Evolutionary conservation across 1,140 invertebrate genomes (phyloP).

Genomic region (Heterodera schachtii): DNA sequence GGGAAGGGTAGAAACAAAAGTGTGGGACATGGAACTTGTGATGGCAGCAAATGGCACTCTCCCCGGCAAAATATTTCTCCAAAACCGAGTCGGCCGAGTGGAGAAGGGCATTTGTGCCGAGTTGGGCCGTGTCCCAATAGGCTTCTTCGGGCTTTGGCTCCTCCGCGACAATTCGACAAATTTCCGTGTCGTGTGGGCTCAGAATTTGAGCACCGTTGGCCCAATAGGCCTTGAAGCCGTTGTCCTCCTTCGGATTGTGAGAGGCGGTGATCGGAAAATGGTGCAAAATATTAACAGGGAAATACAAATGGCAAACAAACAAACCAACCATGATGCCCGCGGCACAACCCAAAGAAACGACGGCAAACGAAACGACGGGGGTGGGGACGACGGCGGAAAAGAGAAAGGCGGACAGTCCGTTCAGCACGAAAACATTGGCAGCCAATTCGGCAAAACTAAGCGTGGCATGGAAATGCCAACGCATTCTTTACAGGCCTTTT

Average conservation of each 20-base stretch:
- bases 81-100: conserved; percentile 72
- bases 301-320: not conserved
- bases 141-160: conserved; percentile 75
- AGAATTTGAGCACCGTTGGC: conserved; percentile 91
- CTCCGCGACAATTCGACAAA: conserved; percentile 78
- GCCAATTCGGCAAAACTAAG: conserved; percentile 86
- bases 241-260: conserved; percentile 98
- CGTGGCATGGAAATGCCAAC: no score
- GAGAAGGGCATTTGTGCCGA: conserved; percentile 55
- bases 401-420: conserved; percentile 80
- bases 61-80: conserved; percentile 71
- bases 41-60: conserved; percentile 44
- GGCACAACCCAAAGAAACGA: conserved; percentile 52
- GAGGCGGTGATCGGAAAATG: conserved; percentile 88
- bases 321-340: conserved; percentile 48
- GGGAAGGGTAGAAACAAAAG: not conserved
- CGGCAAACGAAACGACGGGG: conserved; percentile 76
- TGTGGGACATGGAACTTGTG: conserved; percentile 16
- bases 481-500: conserved; percentile 22
- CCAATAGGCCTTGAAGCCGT: conserved; percentile 96
- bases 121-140: conserved; percentile 66
- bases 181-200: conserved; percentile 83
- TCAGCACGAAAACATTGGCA: conserved; percentile 79
- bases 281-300: conserved; percentile 74
- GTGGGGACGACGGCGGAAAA: conserved; percentile 82